Conservation (phyloP, 2,797 vertebrate species). For the Myotis myotis region DNA sequence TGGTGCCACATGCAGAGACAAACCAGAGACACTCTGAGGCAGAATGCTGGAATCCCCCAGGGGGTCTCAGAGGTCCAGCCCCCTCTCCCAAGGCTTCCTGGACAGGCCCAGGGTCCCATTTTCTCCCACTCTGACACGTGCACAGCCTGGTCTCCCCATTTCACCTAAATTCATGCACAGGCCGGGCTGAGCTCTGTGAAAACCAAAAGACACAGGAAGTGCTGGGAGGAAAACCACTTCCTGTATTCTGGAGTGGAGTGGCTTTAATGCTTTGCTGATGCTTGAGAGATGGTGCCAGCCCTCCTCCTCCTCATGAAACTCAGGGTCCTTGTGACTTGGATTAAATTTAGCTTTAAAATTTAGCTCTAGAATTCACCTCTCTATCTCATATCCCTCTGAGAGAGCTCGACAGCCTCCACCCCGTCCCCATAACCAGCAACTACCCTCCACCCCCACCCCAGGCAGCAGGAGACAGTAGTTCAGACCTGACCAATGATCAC, state of each 20-base stretch:
- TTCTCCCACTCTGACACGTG: not conserved
- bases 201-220: not conserved
- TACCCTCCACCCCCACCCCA: not conserved
- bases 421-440: not conserved
- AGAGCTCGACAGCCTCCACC: not conserved
- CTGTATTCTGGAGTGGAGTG: not conserved
- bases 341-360: not conserved
- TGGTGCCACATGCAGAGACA: not conserved
- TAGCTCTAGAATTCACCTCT: not conserved
- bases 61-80: not conserved
- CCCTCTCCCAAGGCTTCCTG: not conserved
- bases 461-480: not conserved
- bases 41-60: not conserved
- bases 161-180: not conserved
- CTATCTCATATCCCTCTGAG: not conserved
- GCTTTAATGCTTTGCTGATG: not conserved
- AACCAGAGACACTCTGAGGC: not conserved
- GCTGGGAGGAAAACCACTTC: not conserved
- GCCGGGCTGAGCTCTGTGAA: not conserved
- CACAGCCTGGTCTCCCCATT: not conserved
- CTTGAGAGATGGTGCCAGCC: not conserved
- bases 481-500: not conserved
- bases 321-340: not conserved
- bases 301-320: not conserved
- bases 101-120: not conserved